phyloP scores from a whole-genome alignment of 2,113 vertebrate genomes.

The Rostratula benghalensis region DNA sequence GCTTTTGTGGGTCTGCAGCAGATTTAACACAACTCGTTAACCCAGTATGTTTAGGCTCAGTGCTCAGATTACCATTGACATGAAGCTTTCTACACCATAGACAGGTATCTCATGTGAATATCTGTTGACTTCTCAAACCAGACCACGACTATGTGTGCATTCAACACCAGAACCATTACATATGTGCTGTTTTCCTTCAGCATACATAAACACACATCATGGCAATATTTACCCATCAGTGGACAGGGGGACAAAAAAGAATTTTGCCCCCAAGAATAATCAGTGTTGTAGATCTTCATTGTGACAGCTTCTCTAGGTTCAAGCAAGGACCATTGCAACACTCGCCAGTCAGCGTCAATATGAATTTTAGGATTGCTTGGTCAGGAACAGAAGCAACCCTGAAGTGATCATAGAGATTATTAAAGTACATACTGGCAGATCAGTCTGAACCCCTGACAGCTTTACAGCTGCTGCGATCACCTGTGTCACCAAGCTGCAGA shows the following conservation, averaged over 20 bases:
- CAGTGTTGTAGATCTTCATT: background rate
- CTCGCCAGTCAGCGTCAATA: background rate
- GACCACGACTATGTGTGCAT: background rate
- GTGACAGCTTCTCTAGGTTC: background rate
- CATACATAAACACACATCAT: background rate
- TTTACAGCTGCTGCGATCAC: conserved; percentile 13
- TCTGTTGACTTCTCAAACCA: background rate
- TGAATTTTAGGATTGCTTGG: background rate
- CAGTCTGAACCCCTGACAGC: background rate
- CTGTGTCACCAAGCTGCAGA: background rate
- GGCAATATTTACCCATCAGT: background rate
- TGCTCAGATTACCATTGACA: background rate
- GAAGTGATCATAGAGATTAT: background rate
- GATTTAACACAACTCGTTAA: background rate
- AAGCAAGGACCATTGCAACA: background rate
- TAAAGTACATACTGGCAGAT: background rate
- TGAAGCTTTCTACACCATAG: background rate
- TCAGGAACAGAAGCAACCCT: background rate
- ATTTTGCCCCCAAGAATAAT: background rate
- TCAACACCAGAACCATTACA: background rate
- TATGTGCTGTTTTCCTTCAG: background rate
- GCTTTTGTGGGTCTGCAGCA: too few relatives aligned
- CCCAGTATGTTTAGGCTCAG: background rate
- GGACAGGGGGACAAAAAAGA: too few relatives aligned
- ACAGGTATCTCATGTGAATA: background rate